Conservation (phyloP, 53 echinoderm and acorn worm species). For the Mesocentrotus franciscanus region DNA sequence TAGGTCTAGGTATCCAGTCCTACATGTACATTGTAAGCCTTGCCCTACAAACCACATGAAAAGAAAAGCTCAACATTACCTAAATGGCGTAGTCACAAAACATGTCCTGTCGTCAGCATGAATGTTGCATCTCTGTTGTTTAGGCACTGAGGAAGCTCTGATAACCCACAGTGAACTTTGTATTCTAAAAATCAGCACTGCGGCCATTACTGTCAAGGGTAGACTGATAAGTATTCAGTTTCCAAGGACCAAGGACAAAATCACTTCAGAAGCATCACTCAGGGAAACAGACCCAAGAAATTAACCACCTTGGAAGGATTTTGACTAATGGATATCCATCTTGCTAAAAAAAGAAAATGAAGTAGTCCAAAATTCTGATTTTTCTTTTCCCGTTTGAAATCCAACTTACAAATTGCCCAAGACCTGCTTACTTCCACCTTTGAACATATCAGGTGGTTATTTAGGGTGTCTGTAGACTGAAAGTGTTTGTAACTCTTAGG, state of each 20-base stretch:
- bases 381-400: not conserved
- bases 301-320: not conserved
- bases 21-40: not conserved
- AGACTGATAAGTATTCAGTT: conserved; percentile 31
- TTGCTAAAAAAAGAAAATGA: not conserved
- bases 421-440: not conserved
- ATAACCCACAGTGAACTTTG: conserved; percentile 37
- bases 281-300: conserved; percentile 1
- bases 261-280: conserved; percentile 34
- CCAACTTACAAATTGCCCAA: not conserved
- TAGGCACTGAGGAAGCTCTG: not conserved
- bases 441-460: not conserved
- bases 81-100: not conserved
- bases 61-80: not conserved
- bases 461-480: no score
- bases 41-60: not conserved
- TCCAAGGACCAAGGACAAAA: conserved; percentile 27
- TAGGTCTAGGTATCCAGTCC: not conserved
- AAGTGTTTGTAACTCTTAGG: no score
- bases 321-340: not conserved
- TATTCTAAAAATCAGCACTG: conserved; percentile 23
- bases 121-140: conserved; percentile 19
- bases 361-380: not conserved
- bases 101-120: not conserved
- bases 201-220: conserved; percentile 39